phyloP scores from a whole-genome alignment of 2,797 vertebrate genomes.

The Pangasius larnaudii region DNA sequence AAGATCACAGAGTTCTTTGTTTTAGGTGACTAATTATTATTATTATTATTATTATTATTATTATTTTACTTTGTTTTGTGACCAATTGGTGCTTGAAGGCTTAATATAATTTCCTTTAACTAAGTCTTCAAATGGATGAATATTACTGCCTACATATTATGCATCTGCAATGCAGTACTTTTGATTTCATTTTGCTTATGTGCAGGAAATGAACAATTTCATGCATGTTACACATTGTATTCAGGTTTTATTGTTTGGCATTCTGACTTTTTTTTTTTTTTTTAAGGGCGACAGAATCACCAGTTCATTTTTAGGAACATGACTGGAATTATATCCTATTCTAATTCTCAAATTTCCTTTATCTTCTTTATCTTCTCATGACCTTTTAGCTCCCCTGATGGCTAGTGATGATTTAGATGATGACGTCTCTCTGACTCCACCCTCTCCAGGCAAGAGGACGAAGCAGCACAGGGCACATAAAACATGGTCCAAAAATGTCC shows the following conservation, averaged over 20 bases:
- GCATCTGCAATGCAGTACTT: background rate
- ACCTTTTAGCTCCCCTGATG: slow-evolving; percentile 10
- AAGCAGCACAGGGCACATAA: background rate
- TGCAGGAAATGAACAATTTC: background rate
- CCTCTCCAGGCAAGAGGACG: background rate
- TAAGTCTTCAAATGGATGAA: background rate
- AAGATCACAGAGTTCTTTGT: background rate
- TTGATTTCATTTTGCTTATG: background rate
- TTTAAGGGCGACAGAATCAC: background rate
- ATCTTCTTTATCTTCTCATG: background rate
- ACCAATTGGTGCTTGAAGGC: background rate
- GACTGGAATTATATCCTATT: background rate
- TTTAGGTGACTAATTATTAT: background rate
- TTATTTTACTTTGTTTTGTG: background rate
- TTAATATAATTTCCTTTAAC: background rate
- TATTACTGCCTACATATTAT: background rate
- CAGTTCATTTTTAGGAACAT: background rate
- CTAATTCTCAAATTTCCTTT: background rate
- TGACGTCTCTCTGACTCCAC: background rate
- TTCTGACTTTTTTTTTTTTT: background rate
- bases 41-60: too few species aligned
- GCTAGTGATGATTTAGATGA: background rate
- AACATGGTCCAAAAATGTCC: background rate
- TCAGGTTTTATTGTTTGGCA: background rate
- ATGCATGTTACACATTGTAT: background rate